phyloP scores from a whole-genome alignment of 2,113 vertebrate species.

The Tragelaphus scriptus region DNA sequence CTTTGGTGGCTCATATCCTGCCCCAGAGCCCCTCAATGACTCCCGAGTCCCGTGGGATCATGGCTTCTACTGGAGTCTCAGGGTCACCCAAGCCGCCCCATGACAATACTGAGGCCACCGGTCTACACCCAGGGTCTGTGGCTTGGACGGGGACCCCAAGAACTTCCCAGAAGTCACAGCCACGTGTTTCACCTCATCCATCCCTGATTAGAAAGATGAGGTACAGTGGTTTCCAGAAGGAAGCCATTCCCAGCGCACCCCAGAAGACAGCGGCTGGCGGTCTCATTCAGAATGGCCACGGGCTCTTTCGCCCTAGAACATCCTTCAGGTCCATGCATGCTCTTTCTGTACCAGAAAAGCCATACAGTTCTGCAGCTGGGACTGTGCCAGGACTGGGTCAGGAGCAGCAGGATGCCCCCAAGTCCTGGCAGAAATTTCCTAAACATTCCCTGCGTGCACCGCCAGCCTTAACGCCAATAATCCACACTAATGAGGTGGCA shows the following conservation, averaged over 20 bases:
- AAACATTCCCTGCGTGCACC: rapidly evolving
- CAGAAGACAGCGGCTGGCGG: background rate
- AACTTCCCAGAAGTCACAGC: background rate
- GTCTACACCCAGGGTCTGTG: rapidly evolving
- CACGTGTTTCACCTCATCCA: rapidly evolving
- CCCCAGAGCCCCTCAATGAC: background rate
- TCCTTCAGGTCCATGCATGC: background rate
- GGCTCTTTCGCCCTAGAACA: background rate
- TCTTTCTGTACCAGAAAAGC: background rate
- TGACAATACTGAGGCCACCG: rapidly evolving
- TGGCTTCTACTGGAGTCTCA: rapidly evolving
- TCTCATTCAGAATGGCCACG: rapidly evolving
- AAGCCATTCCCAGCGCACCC: rapidly evolving
- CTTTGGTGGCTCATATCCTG: background rate
- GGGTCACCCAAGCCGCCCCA: rapidly evolving
- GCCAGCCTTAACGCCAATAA: rapidly evolving
- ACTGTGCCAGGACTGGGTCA: slow-evolving; percentile 1
- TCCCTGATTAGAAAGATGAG: rapidly evolving
- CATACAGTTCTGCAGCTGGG: background rate
- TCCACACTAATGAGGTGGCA: rapidly evolving
- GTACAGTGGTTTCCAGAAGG: rapidly evolving
- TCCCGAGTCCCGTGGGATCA: background rate
- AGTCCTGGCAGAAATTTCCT: background rate
- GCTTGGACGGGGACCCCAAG: background rate
- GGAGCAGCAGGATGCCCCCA: slow-evolving; percentile 38